A percentile compares a stretch with the other conserved stretches of the same genome.
phyloP scores from a whole-genome alignment of 2,113 vertebrate genomes.

The Corvus hawaiiensis region DNA sequence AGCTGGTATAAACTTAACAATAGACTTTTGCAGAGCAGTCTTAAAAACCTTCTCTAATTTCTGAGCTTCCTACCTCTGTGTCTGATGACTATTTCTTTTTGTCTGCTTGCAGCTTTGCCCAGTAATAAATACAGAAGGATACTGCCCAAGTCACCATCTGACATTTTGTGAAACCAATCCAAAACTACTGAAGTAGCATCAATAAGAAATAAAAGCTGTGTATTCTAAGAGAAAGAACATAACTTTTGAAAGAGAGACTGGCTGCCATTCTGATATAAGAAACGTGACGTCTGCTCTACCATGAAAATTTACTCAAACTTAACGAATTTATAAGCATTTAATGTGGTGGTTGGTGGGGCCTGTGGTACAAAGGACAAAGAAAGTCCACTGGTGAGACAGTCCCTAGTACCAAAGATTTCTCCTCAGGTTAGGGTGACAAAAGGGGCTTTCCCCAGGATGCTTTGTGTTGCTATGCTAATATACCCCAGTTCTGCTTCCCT shows the following conservation, averaged over 20 bases:
- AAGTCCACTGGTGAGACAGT: too few species aligned
- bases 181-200: background rate
- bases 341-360: background rate
- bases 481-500: too few species aligned
- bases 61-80: background rate
- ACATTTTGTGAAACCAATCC: background rate
- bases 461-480: too few species aligned
- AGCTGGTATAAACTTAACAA: background rate
- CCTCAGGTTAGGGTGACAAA: too few species aligned
- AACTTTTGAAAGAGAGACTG: background rate
- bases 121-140: background rate
- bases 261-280: background rate
- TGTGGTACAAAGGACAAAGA: too few species aligned
- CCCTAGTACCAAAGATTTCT: too few species aligned
- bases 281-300: background rate
- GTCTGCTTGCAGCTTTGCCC: background rate
- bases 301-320: background rate
- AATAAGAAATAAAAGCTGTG: background rate
- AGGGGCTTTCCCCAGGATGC: too few species aligned
- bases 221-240: background rate
- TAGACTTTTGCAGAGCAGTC: background rate
- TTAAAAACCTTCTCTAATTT: background rate
- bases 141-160: background rate
- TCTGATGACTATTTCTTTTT: background rate
- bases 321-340: background rate